Evolutionary conservation across 2,797 vertebrate genomes (phyloP), one percentile per base, ranked within the genome.

Genomic region (Coregonus sp.): DNA sequence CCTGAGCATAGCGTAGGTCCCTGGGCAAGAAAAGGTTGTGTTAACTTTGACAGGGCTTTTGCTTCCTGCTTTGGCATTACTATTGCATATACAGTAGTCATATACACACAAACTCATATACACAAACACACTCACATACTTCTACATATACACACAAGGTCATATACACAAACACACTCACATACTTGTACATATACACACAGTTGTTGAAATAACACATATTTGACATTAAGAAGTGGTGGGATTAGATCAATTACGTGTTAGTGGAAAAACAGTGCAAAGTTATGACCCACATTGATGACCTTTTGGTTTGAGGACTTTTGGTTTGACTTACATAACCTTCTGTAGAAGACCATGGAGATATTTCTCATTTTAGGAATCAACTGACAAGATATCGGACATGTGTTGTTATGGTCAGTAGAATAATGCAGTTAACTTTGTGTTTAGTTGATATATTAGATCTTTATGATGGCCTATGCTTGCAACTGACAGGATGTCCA

Each of bases 81-180:
- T 56, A 1, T 4, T 4, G 1, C 52, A 56, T 18, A 5, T 56
- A 56, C 16, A 18, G 16, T 18, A 85, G 84, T 79, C 78, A 81
- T 80, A 73, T 75, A 85, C 80, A 85, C 79, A 90, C 78, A 81
- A 83, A 80, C 74, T 80, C 78, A 73, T 76, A 72, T 81, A 80
- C 65, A 82, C 7, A 81, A 73, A 84, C 73, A 74, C 54, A 35
- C 63, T 15, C 14, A 5, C 66, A 68, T 68, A 18, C 15, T 40
- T 37, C 33, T 20, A 35, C 67, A 50, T 54, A 71, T 50, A 73
- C 68, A 73, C 56, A 40, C 37, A 40, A 40, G 2, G 1, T 47
- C 40, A 47, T 47, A 47, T 47, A 47, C 40, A 47, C 7, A 1
- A 9, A 47, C 40, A 47, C 37, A 4, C 33, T 35, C 33, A 35